Percentiles rank a stretch among this genome's conserved stretches.
Conservation (phyloP, 1,140 invertebrate species). For the Schlechtendalia chinensis region DNA sequence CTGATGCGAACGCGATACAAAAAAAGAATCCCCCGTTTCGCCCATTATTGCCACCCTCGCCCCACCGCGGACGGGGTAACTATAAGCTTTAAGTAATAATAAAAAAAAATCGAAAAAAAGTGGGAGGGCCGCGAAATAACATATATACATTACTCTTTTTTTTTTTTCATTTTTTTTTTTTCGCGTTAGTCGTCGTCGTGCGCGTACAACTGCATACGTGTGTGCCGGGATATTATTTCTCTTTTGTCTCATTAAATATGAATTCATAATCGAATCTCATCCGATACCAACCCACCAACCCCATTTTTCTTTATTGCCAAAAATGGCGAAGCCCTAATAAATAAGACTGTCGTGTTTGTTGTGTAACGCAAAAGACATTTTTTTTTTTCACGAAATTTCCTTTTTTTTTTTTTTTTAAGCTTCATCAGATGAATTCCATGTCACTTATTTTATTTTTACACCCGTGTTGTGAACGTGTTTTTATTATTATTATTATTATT, state of each 20-base stretch:
- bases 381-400: neutral
- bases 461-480: neutral
- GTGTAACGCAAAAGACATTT: constrained; percentile 41
- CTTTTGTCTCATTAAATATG: constrained; percentile 30
- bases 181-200: constrained; percentile 28
- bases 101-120: constrained; percentile 29
- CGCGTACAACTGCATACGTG: neutral
- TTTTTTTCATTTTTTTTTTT: constrained; percentile 24
- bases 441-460: constrained; percentile 37
- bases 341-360: constrained; percentile 38
- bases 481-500: neutral
- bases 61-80: constrained; percentile 11
- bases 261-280: constrained; percentile 45
- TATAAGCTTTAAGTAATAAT: constrained; percentile 37
- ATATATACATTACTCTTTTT: too few species aligned
- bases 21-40: constrained; percentile 6
- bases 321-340: constrained; percentile 45
- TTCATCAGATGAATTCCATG: constrained; percentile 14
- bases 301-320: constrained; percentile 5
- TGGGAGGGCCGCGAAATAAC: constrained; percentile 37
- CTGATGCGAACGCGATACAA: constrained; percentile 19
- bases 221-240: neutral
- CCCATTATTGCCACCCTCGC: constrained; percentile 43
- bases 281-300: constrained; percentile 16
- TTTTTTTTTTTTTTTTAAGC: neutral